Percentiles rank a stretch among this genome's conserved stretches.
These are phyloP conservation scores for Delphinapterus leucas DNA, from an alignment of 2,113 vertebrate species.

Conservation along the genomic window DNA sequence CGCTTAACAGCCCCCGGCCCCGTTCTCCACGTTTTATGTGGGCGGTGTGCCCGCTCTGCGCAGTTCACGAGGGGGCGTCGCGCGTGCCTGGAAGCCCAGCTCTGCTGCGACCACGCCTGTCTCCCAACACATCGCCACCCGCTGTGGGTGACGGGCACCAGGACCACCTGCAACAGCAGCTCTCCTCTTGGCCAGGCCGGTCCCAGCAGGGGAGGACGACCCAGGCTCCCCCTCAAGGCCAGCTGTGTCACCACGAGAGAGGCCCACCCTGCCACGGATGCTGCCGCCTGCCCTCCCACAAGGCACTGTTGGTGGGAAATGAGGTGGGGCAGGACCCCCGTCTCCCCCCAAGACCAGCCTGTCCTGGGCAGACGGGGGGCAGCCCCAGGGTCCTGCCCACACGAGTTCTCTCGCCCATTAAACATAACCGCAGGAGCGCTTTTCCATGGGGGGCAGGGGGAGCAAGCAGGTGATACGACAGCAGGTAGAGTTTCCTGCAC, in stretches of 20 bases:
- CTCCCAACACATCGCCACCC: neutral
- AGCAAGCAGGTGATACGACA: neutral
- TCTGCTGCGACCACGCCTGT: neutral
- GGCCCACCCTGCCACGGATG: neutral
- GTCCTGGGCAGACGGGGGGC: neutral
- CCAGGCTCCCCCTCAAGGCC: neutral
- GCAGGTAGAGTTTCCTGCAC: neutral
- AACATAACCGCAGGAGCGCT: too few relatives aligned
- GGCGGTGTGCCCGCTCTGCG: too few relatives aligned
- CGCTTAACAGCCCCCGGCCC: too few relatives aligned
- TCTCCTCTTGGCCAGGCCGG: fast-evolving
- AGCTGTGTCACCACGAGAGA: too few relatives aligned
- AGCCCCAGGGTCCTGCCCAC: neutral
- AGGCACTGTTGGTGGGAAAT: neutral
- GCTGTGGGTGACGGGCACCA: neutral
- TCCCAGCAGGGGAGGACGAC: neutral
- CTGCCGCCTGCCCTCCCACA: neutral
- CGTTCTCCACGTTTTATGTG: too few relatives aligned
- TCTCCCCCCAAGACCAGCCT: neutral
- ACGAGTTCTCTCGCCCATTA: fast-evolving
- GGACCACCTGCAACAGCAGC: neutral
- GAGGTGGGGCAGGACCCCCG: neutral
- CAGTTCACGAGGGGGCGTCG: too few relatives aligned
- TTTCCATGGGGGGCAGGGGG: neutral
- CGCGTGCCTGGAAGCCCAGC: neutral